Evolutionary conservation across 2,797 vertebrate genomes (phyloP), one percentile per base, ranked within the genome.

Genomic region (Pelodytes ibericus): DNA sequence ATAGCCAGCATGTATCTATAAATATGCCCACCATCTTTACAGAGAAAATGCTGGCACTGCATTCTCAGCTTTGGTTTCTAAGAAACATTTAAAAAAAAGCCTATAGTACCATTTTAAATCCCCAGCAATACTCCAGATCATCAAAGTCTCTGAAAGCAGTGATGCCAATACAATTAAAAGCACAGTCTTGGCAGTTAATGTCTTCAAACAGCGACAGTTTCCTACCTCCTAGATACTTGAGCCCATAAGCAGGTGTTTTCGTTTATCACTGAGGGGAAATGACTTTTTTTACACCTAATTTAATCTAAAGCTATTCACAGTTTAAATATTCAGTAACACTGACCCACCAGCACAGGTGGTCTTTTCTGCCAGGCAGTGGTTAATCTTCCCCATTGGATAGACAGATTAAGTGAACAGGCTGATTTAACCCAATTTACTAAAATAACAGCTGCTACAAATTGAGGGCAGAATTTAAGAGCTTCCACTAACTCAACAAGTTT

Each of bases 221-320:
- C 70, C 75, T 65, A 72, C 69, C 31, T 67, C 22, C 60, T 51
- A 71, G 75, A 77, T 59, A 91, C 90, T 82, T 91, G 90, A 93
- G 95, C 91, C 79, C 65, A 82, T 74, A 85, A 91, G 93, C 96
- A 98, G 95, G 95, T 98, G 97, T 95, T 94, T 93, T 90, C 94
- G 94, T 96, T 97, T 96, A 95, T 93, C 92, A 90, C 92, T 87
- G 86, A 90, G 91, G 97, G 96, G 96, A 99, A 99, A 99, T 99
- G 95, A 95, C 95, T 98, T 96, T 92, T 95, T 98, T 97, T 96
- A 98, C 97, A 98, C 97, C 95, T 96, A 98, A 98, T 98, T 99
- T 96, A 95, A 98, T 93, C 94, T 92, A 94, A 96, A 96, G 94
- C 95, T 95, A 96, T 96, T 98, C 94, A 91, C 93, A 94, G 92